Evolutionary conservation across 2,113 vertebrate species (phyloP).

Genomic region (Colius striatus): DNA sequence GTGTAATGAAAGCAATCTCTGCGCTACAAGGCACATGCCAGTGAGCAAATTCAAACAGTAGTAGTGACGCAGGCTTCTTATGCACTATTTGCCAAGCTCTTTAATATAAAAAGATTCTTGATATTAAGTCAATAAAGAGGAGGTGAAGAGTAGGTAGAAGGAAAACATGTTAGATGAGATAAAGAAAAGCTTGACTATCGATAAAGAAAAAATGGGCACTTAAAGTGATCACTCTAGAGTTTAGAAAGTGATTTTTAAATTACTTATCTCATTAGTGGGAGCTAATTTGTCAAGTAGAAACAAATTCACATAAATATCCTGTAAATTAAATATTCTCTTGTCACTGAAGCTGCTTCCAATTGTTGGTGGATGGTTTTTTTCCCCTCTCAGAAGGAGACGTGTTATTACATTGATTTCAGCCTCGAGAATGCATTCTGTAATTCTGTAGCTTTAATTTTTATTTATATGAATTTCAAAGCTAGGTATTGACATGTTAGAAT

Average conservation of each 20-base stretch:
- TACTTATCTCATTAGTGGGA: constrained; percentile 41
- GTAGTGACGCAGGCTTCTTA: background rate
- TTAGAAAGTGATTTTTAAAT: constrained; percentile 49
- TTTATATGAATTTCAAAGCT: background rate
- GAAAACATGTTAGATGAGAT: constrained; percentile 25
- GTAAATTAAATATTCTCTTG: constrained; percentile 32
- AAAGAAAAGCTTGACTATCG: constrained; percentile 10
- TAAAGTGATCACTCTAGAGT: background rate
- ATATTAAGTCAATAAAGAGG: constrained; percentile 16
- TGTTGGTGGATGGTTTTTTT: background rate
- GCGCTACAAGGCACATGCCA: background rate
- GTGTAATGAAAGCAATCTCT: background rate
- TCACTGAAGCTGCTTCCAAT: background rate
- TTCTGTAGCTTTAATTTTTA: constrained; percentile 26
- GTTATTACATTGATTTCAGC: constrained; percentile 45
- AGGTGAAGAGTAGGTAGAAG: background rate
- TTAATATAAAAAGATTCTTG: background rate
- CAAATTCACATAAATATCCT: constrained; percentile 32
- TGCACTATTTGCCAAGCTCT: background rate
- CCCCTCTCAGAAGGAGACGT: background rate
- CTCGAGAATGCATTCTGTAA: constrained; percentile 29
- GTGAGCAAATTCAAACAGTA: background rate
- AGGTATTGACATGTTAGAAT: background rate
- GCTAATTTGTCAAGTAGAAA: constrained; percentile 40
- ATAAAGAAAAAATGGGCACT: constrained; percentile 4